phyloP scores from a whole-genome alignment of 2,888 invertebrate genomes.

The Chalcosyrphus nemorum region DNA sequence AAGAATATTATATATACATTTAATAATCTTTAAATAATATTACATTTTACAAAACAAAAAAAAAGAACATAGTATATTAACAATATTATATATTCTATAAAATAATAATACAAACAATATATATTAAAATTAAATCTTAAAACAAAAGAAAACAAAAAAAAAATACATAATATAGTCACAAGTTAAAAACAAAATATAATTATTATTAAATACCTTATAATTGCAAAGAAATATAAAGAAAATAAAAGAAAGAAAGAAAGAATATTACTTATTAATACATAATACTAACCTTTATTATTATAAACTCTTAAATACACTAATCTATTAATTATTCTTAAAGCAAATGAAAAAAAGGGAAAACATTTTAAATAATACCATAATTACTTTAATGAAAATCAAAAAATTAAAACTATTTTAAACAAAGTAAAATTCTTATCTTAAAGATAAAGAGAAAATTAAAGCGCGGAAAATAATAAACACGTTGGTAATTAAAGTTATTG shows the following conservation, averaged over 20 bases:
- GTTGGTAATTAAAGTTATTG: slow-evolving; percentile 13
- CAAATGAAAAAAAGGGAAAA: slow-evolving; percentile 27
- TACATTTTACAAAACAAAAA: slow-evolving; percentile 45
- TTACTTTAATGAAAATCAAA: slow-evolving; percentile 14
- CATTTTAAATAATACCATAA: slow-evolving; percentile 39
- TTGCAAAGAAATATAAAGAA: slow-evolving; percentile 40
- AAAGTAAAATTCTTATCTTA: slow-evolving; percentile 20
- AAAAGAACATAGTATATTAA: slow-evolving; percentile 55
- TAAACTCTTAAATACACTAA: slow-evolving; percentile 64
- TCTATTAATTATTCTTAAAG: slow-evolving; percentile 52
- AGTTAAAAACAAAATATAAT: slow-evolving; percentile 44
- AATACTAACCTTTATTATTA: slow-evolving; percentile 68
- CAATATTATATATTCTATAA: slow-evolving; percentile 66
- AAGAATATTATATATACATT: slow-evolving; percentile 45
- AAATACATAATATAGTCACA: slow-evolving; percentile 43
- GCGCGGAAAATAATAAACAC: slow-evolving; percentile 6
- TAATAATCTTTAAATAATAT: slow-evolving; percentile 58
- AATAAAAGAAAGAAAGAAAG: slow-evolving; percentile 12
- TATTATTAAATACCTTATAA: slow-evolving; percentile 50
- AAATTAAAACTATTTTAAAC: slow-evolving; percentile 7
- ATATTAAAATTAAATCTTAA: slow-evolving; percentile 23
- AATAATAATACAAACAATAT: slow-evolving; percentile 44
- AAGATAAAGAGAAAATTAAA: slow-evolving; percentile 17
- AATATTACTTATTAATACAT: slow-evolving; percentile 60
- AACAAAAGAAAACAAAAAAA: slow-evolving; percentile 22